Conservation (phyloP, 1,140 invertebrate species). For the Hypothenemus hampei region DNA sequence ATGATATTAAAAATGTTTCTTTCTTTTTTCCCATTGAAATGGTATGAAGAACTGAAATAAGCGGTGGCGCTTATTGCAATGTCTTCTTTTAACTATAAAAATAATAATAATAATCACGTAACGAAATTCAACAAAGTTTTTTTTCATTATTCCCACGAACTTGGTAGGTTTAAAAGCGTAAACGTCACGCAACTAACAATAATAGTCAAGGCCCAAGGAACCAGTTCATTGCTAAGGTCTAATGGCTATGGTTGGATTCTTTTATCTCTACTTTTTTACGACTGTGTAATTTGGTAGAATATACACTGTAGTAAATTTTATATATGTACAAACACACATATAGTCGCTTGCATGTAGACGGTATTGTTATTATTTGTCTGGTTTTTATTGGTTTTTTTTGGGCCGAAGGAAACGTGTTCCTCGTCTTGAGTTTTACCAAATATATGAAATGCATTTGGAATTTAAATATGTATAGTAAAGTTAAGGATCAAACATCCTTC, state of each 20-base stretch:
- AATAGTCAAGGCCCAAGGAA: conserved; percentile 22
- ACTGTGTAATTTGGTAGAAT: conserved; percentile 17
- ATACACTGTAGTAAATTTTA: conserved; percentile 13
- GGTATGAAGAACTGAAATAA: too few relatives aligned
- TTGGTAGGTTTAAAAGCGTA: conserved; percentile 3
- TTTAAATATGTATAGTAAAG: too few relatives aligned
- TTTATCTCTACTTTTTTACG: conserved; percentile 23
- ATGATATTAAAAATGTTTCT: too few relatives aligned
- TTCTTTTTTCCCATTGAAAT: too few relatives aligned
- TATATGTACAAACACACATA: conserved; percentile 2
- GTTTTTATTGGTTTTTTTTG: conserved; percentile 4
- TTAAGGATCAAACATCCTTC: too few relatives aligned
- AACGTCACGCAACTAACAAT: conserved; percentile 14
- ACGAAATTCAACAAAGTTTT: conserved; percentile 3
- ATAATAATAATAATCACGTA: background rate
- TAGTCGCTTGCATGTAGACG: background rate
- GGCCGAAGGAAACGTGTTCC: too few relatives aligned
- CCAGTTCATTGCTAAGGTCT: conserved; percentile 26
- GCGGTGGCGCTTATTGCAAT: too few relatives aligned
- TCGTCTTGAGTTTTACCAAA: too few relatives aligned
- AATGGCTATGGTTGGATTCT: conserved; percentile 18
- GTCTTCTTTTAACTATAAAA: too few relatives aligned
- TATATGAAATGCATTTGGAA: too few relatives aligned
- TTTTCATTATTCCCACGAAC: conserved; percentile 18
- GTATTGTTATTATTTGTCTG: conserved; percentile 1